Evolutionary conservation across 53 echinoderm and acorn worm species (phyloP), one percentile per base, ranked within the genome.

Genomic region (Echinarachnius parma): DNA sequence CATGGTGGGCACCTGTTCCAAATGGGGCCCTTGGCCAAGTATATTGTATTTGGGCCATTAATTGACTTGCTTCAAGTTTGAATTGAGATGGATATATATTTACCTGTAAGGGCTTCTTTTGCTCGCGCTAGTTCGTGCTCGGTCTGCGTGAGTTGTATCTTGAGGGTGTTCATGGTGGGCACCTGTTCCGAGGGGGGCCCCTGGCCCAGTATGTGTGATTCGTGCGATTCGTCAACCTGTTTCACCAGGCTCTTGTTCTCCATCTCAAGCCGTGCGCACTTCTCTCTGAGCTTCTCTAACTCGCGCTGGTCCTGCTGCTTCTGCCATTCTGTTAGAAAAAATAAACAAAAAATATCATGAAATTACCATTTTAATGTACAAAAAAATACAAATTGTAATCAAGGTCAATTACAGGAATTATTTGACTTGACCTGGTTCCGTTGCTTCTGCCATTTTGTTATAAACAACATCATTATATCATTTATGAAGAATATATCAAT

Each of bases 51-150:
- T n/a, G n/a, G n/a, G n/a, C n/a, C n/a, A n/a, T n/a, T n/a, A n/a
- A n/a, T n/a, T n/a, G n/a, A n/a, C n/a, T n/a, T n/a, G n/a, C n/a
- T n/a, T n/a, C n/a, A n/a, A n/a, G n/a, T n/a, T n/a, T n/a, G n/a
- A n/a, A n/a, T n/a, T n/a, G n/a, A n/a, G n/a, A n/a, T n/a, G n/a
- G n/a, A n/a, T n/a, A n/a, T n/a, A n/a, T 8, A 81, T 69, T 11
- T 64, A 94, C 94, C 89, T 81, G 89, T 90, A 1, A 94, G 75
- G 7, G 94, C 94, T 34, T 94, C 94, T 49, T 90, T 94, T 4
- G 90, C 94, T 53, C 89, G 75, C 8, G 86, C 84, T n/a, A 94
- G 77, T 65, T 94, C 94, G 63, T 94, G 94, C 16, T 94, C 89
- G 21, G 86, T 94, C 75, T 90, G 89, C 21, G 94, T 86, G 7